Conservation (phyloP, 2,797 vertebrate species). For the Sebastes trivittatus region DNA sequence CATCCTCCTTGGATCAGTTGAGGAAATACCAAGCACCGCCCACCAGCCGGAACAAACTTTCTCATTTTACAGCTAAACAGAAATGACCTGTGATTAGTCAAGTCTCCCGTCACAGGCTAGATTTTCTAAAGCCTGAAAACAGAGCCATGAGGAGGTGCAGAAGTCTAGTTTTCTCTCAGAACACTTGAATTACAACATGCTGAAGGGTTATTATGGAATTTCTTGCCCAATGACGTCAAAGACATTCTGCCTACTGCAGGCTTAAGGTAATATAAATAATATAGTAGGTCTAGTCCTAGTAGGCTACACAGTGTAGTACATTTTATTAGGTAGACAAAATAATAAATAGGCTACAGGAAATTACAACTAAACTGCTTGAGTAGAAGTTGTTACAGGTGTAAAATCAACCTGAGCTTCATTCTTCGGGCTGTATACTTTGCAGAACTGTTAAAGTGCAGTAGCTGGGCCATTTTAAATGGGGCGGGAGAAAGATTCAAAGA, state of each 20-base stretch:
- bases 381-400: not conserved
- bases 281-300: not conserved
- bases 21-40: no score
- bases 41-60: no score
- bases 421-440: not conserved
- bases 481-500: not conserved
- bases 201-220: no score
- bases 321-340: not conserved
- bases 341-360: not conserved
- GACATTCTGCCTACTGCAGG: rapidly evolving
- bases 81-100: no score
- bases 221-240: rapidly evolving
- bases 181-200: no score
- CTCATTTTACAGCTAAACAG: no score
- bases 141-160: no score
- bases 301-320: not conserved
- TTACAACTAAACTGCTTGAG: not conserved
- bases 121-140: no score
- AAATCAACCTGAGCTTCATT: not conserved
- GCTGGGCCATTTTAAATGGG: not conserved
- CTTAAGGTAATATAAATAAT: not conserved
- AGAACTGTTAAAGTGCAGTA: not conserved
- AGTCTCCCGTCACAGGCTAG: no score
- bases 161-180: no score
- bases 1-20: no score